phyloP scores from a whole-genome alignment of 2,888 invertebrate species.

The Tromatobia lineatoria region DNA sequence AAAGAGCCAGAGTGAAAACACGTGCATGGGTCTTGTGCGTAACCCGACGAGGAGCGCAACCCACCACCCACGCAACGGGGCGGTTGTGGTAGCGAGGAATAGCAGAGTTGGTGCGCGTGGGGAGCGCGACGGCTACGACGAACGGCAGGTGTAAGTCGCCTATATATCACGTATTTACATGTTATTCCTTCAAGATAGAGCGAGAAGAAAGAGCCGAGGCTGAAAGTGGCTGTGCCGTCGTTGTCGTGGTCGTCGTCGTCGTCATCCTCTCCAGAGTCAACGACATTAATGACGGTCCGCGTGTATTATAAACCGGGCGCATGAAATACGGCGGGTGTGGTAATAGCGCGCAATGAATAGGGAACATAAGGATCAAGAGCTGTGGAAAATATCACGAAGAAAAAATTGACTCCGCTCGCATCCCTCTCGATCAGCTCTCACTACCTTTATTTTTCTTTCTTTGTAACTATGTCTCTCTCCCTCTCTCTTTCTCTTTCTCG shows the following conservation, averaged over 20 bases:
- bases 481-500: neutral
- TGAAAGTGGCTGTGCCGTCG: constrained; percentile 28
- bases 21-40: constrained; percentile 69
- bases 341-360: constrained; percentile 69
- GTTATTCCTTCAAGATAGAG: constrained; percentile 30
- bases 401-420: neutral
- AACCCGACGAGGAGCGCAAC: constrained; percentile 77
- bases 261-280: too few species aligned
- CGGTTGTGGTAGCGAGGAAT: constrained; percentile 50
- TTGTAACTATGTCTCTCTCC: neutral
- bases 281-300: neutral
- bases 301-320: constrained; percentile 37
- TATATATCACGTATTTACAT: constrained; percentile 10
- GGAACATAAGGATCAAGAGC: constrained; percentile 24
- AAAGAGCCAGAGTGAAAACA: constrained; percentile 34
- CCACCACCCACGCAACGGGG: constrained; percentile 76
- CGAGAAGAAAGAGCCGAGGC: neutral
- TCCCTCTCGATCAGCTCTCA: neutral
- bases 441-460: neutral
- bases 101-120: constrained; percentile 63
- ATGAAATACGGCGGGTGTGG: constrained; percentile 67
- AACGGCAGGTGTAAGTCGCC: constrained; percentile 51
- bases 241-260: constrained; percentile 21
- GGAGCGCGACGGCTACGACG: constrained; percentile 65
- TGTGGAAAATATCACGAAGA: neutral